Conservation (phyloP, 2,113 vertebrate genomes). For the Physeter macrocephalus region DNA sequence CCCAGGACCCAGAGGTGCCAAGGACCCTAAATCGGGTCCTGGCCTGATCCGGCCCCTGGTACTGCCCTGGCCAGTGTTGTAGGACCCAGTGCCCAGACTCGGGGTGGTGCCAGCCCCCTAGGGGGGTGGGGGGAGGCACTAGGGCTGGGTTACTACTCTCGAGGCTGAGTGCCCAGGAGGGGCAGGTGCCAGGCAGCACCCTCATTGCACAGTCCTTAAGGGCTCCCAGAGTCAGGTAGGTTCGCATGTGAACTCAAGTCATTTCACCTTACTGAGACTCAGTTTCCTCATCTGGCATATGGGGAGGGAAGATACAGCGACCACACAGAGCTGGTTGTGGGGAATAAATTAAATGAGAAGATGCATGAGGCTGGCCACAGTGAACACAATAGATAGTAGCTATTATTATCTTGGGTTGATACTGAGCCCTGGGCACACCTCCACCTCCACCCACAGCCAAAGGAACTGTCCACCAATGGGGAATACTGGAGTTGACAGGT, state of each 20-base stretch:
- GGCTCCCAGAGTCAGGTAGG: neutral
- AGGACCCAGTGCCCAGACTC: conserved; percentile 14
- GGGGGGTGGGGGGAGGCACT: neutral
- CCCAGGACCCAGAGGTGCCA: neutral
- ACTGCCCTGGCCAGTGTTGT: neutral
- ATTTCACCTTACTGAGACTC: conserved; percentile 21
- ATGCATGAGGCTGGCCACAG: neutral
- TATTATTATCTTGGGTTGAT: neutral
- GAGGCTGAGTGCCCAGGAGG: conserved; percentile 51
- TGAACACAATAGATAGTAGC: neutral
- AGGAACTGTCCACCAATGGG: neutral
- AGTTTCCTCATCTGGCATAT: conserved; percentile 13
- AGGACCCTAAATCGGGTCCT: neutral
- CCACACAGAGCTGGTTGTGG: neutral
- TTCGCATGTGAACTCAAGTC: conserved; percentile 1
- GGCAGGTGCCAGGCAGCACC: conserved; percentile 56
- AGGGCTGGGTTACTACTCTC: conserved; percentile 50
- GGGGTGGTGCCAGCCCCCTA: neutral
- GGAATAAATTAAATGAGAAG: neutral
- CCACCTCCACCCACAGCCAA: neutral
- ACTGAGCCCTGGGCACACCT: neutral
- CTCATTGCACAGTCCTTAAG: conserved; percentile 13
- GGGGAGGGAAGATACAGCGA: neutral
- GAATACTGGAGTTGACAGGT: neutral
- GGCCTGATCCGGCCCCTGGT: neutral